These are phyloP conservation scores for Pristionchus fissidentatus DNA, from an alignment of 2,888 invertebrate genomes.

Conservation along the genomic window DNA sequence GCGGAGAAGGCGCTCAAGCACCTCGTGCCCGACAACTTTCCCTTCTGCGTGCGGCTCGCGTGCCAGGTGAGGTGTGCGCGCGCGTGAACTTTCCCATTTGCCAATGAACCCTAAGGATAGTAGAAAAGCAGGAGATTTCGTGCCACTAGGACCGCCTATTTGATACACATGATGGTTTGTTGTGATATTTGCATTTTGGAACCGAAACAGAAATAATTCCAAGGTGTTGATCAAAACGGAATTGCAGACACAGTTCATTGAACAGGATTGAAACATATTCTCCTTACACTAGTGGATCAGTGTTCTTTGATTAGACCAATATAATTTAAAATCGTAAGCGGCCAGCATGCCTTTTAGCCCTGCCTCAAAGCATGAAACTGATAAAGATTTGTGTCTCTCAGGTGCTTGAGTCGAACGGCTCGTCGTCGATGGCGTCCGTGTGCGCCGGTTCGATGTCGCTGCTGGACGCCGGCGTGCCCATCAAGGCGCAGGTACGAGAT, in stretches of 20 bases:
- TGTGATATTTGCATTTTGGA: too few relatives aligned
- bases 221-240: too few relatives aligned
- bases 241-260: too few relatives aligned
- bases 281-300: background rate
- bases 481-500: slow-evolving; percentile 80
- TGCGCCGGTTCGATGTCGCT: slow-evolving; percentile 95
- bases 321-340: background rate
- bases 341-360: too few relatives aligned
- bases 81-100: background rate
- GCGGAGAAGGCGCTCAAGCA: slow-evolving; percentile 91
- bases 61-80: slow-evolving; percentile 61
- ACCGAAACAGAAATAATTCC: too few relatives aligned
- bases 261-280: background rate
- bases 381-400: slow-evolving; percentile 29
- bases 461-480: slow-evolving; percentile 93
- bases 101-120: too few relatives aligned
- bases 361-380: too few relatives aligned
- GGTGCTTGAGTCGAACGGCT: slow-evolving; percentile 81
- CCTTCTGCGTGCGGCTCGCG: slow-evolving; percentile 88
- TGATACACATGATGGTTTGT: too few relatives aligned
- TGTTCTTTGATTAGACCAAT: slow-evolving; percentile 18
- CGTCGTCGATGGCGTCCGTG: slow-evolving; percentile 98
- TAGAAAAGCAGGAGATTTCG: too few relatives aligned
- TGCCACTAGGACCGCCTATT: too few relatives aligned
- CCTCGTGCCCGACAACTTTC: slow-evolving; percentile 87